phyloP scores from a whole-genome alignment of 2,113 vertebrate species.

The Sminthopsis crassicaudata region DNA sequence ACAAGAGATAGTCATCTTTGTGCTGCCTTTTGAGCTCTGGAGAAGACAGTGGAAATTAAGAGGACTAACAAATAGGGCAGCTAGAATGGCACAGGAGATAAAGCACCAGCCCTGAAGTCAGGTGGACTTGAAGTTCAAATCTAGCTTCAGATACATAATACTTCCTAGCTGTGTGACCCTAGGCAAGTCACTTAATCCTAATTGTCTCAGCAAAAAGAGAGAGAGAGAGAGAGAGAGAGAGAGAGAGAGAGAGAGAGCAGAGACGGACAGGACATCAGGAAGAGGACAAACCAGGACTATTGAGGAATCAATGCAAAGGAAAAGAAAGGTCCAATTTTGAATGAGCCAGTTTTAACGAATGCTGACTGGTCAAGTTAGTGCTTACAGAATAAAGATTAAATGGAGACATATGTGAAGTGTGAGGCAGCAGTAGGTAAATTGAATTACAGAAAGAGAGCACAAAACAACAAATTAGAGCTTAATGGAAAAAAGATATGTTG shows the following conservation, averaged over 20 bases:
- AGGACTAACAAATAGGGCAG: not conserved
- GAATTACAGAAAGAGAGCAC: conserved; percentile 28
- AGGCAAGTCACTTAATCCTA: too few species aligned
- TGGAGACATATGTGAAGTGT: not conserved
- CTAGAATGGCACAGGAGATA: too few species aligned
- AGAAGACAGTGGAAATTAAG: conserved; percentile 4
- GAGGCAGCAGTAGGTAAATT: conserved; percentile 2
- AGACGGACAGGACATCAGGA: not conserved
- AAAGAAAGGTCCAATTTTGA: not conserved
- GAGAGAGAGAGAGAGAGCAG: too few species aligned
- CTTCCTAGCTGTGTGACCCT: too few species aligned
- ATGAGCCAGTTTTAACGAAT: not conserved
- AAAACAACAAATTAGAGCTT: conserved; percentile 6
- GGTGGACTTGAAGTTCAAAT: too few species aligned
- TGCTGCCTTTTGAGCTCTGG: conserved; percentile 10
- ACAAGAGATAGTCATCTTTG: too few species aligned
- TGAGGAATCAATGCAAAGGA: not conserved
- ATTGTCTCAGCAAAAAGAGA: too few species aligned
- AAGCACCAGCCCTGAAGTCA: too few species aligned
- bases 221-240: too few species aligned
- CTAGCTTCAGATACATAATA: too few species aligned
- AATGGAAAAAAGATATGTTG: not conserved
- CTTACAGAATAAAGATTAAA: not conserved
- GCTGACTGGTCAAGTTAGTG: not conserved
- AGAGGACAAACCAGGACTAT: not conserved